Percentiles rank a stretch among this genome's conserved stretches.
phyloP scores from a whole-genome alignment of 1,140 invertebrate genomes.

The Philotrypesis tridentata region DNA sequence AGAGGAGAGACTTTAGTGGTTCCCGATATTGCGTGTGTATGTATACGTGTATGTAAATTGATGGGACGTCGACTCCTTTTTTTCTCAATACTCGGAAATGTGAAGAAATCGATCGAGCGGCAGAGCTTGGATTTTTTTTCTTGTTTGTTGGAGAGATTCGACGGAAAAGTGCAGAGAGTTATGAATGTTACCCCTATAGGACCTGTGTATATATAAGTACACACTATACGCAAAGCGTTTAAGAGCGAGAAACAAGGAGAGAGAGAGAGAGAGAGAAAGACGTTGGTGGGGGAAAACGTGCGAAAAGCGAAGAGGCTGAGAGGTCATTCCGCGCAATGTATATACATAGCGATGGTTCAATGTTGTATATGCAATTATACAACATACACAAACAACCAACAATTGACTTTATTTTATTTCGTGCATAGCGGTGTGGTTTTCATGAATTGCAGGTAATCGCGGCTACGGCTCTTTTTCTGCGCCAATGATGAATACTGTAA shows the following conservation, averaged over 20 bases:
- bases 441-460: slow-evolving; percentile 46
- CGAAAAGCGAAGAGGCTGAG: slow-evolving; percentile 36
- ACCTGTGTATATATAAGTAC: not conserved
- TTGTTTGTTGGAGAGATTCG: too few relatives aligned
- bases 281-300: not conserved
- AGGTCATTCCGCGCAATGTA: slow-evolving; percentile 25
- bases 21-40: not conserved
- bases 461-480: slow-evolving; percentile 17
- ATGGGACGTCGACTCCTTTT: not conserved
- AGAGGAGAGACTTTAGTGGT: slow-evolving; percentile 4
- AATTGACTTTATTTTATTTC: slow-evolving; percentile 26
- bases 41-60: slow-evolving; percentile 18
- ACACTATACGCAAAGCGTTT: not conserved
- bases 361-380: not conserved
- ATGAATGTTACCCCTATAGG: too few relatives aligned
- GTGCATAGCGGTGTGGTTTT: slow-evolving; percentile 36
- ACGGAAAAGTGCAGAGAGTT: too few relatives aligned
- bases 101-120: not conserved
- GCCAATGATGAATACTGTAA: slow-evolving; percentile 47
- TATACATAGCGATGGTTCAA: not conserved
- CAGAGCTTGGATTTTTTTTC: too few relatives aligned
- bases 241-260: too few relatives aligned
- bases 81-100: not conserved
- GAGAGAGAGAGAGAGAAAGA: not conserved
- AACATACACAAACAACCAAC: slow-evolving; percentile 3